A percentile compares a stretch with the other conserved stretches of the same genome.
Conservation (phyloP, 2,888 invertebrate genomes). For the Hybos culiciformis region DNA sequence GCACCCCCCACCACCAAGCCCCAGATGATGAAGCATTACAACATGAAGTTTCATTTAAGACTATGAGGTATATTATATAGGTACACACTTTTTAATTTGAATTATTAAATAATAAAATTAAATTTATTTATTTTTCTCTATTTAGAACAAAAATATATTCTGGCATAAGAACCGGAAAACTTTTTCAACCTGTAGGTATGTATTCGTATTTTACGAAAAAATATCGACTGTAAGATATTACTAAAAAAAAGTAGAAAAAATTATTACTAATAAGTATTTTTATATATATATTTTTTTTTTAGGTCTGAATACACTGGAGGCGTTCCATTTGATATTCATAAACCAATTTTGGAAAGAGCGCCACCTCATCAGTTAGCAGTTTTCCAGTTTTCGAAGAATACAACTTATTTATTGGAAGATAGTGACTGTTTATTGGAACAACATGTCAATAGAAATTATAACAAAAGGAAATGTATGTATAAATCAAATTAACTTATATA, state of each 20-base stretch:
- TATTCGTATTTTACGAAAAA: slow-evolving; percentile 73
- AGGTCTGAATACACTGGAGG: slow-evolving; percentile 79
- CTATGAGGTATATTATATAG: slow-evolving; percentile 48
- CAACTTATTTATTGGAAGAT: too few relatives aligned
- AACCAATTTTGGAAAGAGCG: slow-evolving; percentile 79
- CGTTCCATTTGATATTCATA: slow-evolving; percentile 77
- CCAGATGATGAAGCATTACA: slow-evolving; percentile 56
- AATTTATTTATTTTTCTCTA: slow-evolving; percentile 19
- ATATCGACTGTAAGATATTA: slow-evolving; percentile 79
- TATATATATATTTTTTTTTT: slow-evolving; percentile 14
- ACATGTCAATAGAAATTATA: slow-evolving; percentile 68
- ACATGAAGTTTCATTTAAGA: slow-evolving; percentile 66
- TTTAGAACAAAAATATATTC: slow-evolving; percentile 78
- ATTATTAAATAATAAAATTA: not conserved
- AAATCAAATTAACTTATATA: too few relatives aligned
- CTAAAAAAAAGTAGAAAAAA: too few relatives aligned
- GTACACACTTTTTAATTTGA: not conserved
- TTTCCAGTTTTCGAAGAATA: too few relatives aligned
- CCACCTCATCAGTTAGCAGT: slow-evolving; percentile 70
- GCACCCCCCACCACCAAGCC: slow-evolving; percentile 18
- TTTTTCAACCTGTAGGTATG: slow-evolving; percentile 58
- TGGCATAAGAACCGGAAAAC: slow-evolving; percentile 51
- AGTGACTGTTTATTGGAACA: slow-evolving; percentile 79
- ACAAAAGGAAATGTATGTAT: slow-evolving; percentile 70
- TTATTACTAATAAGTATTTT: not conserved